phyloP scores from a whole-genome alignment of 2,888 invertebrate species.

The Proisotoma minuta region DNA sequence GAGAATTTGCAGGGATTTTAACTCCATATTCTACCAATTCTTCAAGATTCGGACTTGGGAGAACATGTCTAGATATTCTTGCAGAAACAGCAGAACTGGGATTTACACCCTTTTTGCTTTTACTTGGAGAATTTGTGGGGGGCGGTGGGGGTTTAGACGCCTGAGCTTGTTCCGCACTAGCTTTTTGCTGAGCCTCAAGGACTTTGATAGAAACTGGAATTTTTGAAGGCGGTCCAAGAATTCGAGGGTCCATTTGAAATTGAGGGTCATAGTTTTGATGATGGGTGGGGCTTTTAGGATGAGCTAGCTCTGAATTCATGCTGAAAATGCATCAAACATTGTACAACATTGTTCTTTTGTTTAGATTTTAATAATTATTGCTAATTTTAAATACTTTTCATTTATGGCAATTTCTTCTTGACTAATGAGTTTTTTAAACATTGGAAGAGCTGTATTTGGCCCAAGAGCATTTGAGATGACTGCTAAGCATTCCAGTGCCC shows the following conservation, averaged over 20 bases:
- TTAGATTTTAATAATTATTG: not conserved
- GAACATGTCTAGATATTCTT: slow-evolving; percentile 66
- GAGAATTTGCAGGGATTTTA: slow-evolving; percentile 54
- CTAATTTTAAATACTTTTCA: slow-evolving; percentile 6
- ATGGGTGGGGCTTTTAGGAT: no score
- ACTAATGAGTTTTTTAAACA: slow-evolving; percentile 48
- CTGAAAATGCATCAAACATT: slow-evolving; percentile 18
- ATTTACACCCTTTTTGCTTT: slow-evolving; percentile 23
- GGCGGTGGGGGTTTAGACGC: not conserved
- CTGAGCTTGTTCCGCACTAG: not conserved
- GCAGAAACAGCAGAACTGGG: slow-evolving; percentile 65
- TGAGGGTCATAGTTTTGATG: not conserved
- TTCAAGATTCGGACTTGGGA: slow-evolving; percentile 66
- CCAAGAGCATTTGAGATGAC: slow-evolving; percentile 67
- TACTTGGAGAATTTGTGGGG: not conserved
- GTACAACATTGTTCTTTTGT: not conserved
- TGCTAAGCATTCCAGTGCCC: slow-evolving; percentile 71
- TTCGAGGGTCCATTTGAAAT: not conserved
- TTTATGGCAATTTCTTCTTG: slow-evolving; percentile 17
- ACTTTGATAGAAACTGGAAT: slow-evolving; percentile 11
- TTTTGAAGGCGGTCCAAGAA: slow-evolving; percentile 46
- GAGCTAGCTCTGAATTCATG: slow-evolving; percentile 19
- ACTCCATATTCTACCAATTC: slow-evolving; percentile 71
- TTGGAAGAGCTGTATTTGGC: slow-evolving; percentile 59
- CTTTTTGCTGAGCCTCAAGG: not conserved